Conservation (phyloP, 2,797 vertebrate genomes). For the Chaetodon trifasciatus region DNA sequence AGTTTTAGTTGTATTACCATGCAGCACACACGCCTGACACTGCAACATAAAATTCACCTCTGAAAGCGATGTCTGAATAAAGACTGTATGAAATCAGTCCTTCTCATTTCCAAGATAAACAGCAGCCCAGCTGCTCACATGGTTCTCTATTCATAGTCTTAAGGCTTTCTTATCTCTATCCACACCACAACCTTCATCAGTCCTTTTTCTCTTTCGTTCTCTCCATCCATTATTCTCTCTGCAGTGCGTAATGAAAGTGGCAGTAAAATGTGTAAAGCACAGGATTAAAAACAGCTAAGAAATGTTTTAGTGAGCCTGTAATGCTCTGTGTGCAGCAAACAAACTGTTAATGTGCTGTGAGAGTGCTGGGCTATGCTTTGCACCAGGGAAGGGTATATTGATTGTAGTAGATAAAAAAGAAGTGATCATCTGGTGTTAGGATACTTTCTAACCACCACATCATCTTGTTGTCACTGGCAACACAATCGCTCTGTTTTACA, state of each 20-base stretch:
- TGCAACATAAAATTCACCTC: constrained; percentile 3
- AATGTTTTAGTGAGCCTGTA: constrained; percentile 13
- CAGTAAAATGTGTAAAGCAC: constrained; percentile 47
- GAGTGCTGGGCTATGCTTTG: neutral
- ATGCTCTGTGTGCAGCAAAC: constrained; percentile 27
- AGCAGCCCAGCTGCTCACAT: constrained; percentile 23
- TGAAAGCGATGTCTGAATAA: constrained; percentile 29
- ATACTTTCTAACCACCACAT: constrained; percentile 21
- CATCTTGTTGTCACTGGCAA: constrained; percentile 41
- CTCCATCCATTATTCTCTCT: constrained; percentile 33
- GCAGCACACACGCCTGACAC: neutral
- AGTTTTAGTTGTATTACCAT: neutral
- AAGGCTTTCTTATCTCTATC: constrained; percentile 2
- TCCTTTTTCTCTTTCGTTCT: constrained; percentile 22
- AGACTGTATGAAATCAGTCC: neutral
- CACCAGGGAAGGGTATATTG: constrained; percentile 19
- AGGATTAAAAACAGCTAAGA: constrained; percentile 39
- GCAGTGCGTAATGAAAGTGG: constrained; percentile 29
- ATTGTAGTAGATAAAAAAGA: constrained; percentile 34
- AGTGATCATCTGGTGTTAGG: constrained; percentile 24
- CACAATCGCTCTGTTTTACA: constrained; percentile 36
- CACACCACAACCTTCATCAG: constrained; percentile 11
- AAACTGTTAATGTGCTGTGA: constrained; percentile 12
- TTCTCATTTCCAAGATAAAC: constrained; percentile 32
- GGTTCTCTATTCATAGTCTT: constrained; percentile 36